Evolutionary conservation across 2,113 vertebrate genomes (phyloP).

Genomic region (Podiceps cristatus): DNA sequence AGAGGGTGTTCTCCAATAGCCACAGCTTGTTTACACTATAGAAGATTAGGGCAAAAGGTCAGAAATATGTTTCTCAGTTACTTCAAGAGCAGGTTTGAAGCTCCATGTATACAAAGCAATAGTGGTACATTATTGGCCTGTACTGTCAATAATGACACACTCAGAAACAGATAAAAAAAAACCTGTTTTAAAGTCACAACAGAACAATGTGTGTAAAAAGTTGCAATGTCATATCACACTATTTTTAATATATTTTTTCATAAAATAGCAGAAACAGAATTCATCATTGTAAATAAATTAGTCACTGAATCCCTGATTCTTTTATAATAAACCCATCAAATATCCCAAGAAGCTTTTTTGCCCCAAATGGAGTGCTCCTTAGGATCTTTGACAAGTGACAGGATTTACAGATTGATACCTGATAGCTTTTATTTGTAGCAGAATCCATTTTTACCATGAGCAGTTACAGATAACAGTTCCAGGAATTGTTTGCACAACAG

Average conservation of each 20-base stretch:
- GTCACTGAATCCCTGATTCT: neutral
- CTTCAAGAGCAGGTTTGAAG: neutral
- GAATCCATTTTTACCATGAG: neutral
- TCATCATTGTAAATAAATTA: neutral
- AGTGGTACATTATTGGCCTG: neutral
- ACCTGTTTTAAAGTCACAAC: neutral
- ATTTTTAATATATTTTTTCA: neutral
- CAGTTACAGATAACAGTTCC: neutral
- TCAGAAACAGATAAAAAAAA: neutral
- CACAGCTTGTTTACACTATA: neutral
- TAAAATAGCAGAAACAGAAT: neutral
- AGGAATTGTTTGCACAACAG: neutral
- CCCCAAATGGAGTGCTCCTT: neutral
- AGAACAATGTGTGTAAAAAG: neutral
- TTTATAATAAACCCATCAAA: neutral
- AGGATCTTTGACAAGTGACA: neutral
- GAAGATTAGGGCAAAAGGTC: neutral
- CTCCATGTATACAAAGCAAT: accelerated
- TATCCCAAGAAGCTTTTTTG: neutral
- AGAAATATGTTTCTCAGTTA: neutral
- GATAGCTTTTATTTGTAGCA: neutral
- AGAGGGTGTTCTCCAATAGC: neutral
- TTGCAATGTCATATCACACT: neutral
- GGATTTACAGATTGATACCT: neutral
- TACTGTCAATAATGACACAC: neutral